These are phyloP conservation scores for Palloptera scutellata DNA, from an alignment of 2,888 invertebrate genomes.

Conservation along the genomic window DNA sequence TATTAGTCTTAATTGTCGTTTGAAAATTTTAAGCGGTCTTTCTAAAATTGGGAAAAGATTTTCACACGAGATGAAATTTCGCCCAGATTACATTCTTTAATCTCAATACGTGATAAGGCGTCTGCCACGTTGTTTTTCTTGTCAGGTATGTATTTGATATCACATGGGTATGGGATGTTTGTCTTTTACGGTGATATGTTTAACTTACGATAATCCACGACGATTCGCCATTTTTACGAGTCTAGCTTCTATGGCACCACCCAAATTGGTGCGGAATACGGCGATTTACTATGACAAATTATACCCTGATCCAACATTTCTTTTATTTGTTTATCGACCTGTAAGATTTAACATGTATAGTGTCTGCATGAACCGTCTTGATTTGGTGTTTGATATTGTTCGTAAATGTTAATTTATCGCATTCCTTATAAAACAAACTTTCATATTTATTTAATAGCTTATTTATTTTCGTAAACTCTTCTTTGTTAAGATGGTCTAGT, in stretches of 20 bases:
- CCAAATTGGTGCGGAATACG: too few relatives aligned
- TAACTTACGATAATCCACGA: too few relatives aligned
- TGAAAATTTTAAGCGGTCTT: too few relatives aligned
- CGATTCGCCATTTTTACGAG: constrained; percentile 1
- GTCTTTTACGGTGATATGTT: neutral
- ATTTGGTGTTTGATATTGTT: constrained; percentile 28
- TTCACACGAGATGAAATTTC: too few relatives aligned
- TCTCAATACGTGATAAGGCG: too few relatives aligned
- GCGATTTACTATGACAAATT: too few relatives aligned
- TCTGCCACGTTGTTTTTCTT: too few relatives aligned
- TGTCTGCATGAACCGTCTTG: constrained; percentile 20
- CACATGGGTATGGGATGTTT: constrained; percentile 5
- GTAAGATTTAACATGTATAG: constrained; percentile 31
- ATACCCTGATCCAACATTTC: constrained; percentile 6
- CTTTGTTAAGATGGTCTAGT: constrained; percentile 26
- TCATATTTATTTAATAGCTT: constrained; percentile 23
- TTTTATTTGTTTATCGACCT: constrained; percentile 17
- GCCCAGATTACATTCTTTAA: too few relatives aligned
- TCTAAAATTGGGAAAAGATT: too few relatives aligned
- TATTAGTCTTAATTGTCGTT: too few relatives aligned
- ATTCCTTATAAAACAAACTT: constrained; percentile 22
- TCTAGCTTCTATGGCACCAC: constrained; percentile 2
- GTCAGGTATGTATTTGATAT: too few relatives aligned
- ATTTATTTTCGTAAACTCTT: constrained; percentile 22
- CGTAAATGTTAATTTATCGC: constrained; percentile 19